phyloP scores from a whole-genome alignment of 2,113 vertebrate species.

The Salminus brasiliensis region DNA sequence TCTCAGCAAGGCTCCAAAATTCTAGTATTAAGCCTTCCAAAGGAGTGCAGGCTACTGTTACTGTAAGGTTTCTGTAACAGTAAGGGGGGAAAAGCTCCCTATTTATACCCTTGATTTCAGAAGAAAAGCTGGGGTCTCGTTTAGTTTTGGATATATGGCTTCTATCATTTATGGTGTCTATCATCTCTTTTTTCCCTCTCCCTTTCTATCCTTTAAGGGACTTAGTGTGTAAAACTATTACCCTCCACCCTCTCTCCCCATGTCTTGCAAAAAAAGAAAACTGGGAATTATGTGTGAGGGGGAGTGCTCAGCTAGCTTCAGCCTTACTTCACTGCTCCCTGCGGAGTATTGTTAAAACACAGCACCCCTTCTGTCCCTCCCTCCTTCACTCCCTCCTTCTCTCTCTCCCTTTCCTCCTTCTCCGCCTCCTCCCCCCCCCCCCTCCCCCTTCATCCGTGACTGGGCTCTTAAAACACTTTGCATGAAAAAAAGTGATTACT shows the following conservation, averaged over 20 bases:
- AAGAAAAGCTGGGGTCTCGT: too few relatives aligned
- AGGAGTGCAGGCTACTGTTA: too few relatives aligned
- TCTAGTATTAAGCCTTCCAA: too few relatives aligned
- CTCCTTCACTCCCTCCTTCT: conserved; percentile 31
- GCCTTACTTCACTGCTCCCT: conserved; percentile 73
- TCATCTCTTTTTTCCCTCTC: conserved; percentile 4
- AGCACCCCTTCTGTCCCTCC: conserved; percentile 55
- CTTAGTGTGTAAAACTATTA: conserved; percentile 64
- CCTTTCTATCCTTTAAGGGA: conserved; percentile 66
- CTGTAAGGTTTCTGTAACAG: too few relatives aligned
- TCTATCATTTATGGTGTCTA: too few relatives aligned
- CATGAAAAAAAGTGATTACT: conserved; percentile 83
- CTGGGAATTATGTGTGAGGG: conserved; percentile 76
- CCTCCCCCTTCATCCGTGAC: conserved; percentile 56
- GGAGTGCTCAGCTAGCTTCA: conserved; percentile 42
- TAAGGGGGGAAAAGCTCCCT: too few relatives aligned
- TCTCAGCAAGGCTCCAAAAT: too few relatives aligned
- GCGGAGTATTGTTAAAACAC: conserved; percentile 81
- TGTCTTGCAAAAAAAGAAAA: conserved; percentile 76
- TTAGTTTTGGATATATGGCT: too few relatives aligned
- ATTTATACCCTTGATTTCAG: too few relatives aligned
- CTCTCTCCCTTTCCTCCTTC: background rate
- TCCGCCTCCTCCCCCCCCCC: too few relatives aligned
- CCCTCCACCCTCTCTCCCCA: conserved; percentile 56
- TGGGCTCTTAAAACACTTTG: conserved; percentile 78